A percentile compares a stretch with the other conserved stretches of the same genome.
Conservation (phyloP, 2,797 vertebrate genomes). For the Anguilla marmorata region DNA sequence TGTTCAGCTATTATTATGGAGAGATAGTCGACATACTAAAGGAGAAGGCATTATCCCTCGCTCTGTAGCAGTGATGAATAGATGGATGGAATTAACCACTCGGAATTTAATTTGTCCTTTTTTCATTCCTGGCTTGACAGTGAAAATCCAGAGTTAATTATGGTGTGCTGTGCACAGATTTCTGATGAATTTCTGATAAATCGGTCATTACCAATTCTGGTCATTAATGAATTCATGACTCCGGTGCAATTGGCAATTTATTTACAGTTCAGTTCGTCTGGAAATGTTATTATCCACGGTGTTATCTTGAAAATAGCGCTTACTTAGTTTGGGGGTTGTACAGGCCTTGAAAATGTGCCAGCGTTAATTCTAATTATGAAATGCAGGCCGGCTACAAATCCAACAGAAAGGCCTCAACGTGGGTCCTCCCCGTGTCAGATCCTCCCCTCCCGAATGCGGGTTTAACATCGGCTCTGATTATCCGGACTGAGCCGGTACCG, state of each 20-base stretch:
- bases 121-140: not conserved
- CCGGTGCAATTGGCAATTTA: constrained; percentile 8
- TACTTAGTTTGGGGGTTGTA: constrained; percentile 13
- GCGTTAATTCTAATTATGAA: constrained; percentile 23
- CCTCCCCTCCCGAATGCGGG: not conserved
- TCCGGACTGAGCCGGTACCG: not conserved
- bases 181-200: constrained; percentile 15
- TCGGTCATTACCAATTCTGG: constrained; percentile 21
- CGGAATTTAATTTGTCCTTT: not conserved
- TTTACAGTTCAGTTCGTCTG: not conserved
- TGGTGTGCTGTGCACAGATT: not conserved
- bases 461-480: constrained; percentile 26
- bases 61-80: not conserved
- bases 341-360: not conserved
- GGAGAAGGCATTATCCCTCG: not conserved
- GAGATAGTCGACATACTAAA: not conserved
- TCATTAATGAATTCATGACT: not conserved
- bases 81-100: not conserved
- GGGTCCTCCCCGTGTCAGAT: not conserved
- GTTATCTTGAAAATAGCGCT: constrained; percentile 2
- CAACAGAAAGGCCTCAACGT: not conserved
- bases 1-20: not conserved
- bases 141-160: not conserved
- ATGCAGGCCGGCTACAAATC: not conserved
- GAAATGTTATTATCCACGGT: not conserved